phyloP scores from a whole-genome alignment of 2,888 invertebrate genomes.

The Mechanitis mazaeus region DNA sequence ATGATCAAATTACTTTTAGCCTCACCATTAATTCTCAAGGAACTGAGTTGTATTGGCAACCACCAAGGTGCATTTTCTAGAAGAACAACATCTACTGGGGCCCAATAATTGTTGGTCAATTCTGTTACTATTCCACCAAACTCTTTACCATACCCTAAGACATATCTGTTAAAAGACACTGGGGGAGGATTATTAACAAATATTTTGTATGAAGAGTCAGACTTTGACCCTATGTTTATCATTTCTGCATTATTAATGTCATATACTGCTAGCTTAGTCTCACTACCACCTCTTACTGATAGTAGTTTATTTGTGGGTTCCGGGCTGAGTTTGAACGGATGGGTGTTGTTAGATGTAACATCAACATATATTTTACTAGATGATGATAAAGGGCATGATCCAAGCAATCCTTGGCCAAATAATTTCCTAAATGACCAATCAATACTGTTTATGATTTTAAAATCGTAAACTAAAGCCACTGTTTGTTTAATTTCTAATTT shows the following conservation, averaged over 20 bases:
- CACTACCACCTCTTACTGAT: constrained; percentile 83
- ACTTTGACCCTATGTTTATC: constrained; percentile 82
- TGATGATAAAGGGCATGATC: constrained; percentile 87
- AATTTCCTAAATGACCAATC: constrained; percentile 92
- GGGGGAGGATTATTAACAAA: constrained; percentile 78
- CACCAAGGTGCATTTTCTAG: constrained; percentile 96
- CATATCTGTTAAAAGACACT: constrained; percentile 85
- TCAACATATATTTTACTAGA: constrained; percentile 90
- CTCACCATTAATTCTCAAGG: constrained; percentile 82
- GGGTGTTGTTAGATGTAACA: constrained; percentile 78
- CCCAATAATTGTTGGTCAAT: constrained; percentile 88
- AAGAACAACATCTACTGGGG: constrained; percentile 84
- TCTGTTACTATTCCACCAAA: constrained; percentile 92
- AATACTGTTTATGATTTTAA: constrained; percentile 78
- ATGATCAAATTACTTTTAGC: constrained; percentile 75
- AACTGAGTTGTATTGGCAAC: constrained; percentile 92
- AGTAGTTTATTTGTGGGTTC: constrained; percentile 74
- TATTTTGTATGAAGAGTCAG: constrained; percentile 67
- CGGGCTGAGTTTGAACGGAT: constrained; percentile 80
- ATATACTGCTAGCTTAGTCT: constrained; percentile 82
- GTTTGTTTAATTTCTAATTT: constrained; percentile 89
- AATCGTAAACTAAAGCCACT: constrained; percentile 91
- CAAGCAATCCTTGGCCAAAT: constrained; percentile 90
- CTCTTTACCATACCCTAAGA: constrained; percentile 94
- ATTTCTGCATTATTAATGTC: constrained; percentile 78